A percentile compares a stretch with the other conserved stretches of the same genome.
phyloP scores from a whole-genome alignment of 2,888 invertebrate species.

The Folsomia manolachei region DNA sequence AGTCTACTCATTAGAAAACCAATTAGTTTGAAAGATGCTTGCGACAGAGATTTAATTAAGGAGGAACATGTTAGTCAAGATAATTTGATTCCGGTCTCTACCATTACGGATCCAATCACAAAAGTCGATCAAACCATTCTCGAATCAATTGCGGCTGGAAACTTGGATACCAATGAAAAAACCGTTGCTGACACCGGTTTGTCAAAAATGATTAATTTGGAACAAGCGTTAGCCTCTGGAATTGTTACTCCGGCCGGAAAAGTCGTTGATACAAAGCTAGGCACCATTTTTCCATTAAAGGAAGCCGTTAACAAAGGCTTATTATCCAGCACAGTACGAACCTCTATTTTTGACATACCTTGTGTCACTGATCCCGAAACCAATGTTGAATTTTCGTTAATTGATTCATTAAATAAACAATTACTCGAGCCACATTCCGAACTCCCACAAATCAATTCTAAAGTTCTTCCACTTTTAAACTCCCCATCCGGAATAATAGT shows the following conservation, averaged over 20 bases:
- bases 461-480: slow-evolving; percentile 60
- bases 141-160: slow-evolving; percentile 81
- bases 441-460: slow-evolving; percentile 61
- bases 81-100: not conserved
- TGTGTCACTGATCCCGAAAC: slow-evolving; percentile 81
- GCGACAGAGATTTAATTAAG: slow-evolving; percentile 73
- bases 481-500: slow-evolving; percentile 37
- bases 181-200: slow-evolving; percentile 78
- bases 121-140: slow-evolving; percentile 72
- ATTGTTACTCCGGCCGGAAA: slow-evolving; percentile 70
- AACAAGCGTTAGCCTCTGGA: slow-evolving; percentile 77
- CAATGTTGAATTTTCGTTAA: slow-evolving; percentile 60
- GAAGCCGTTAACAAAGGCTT: slow-evolving; percentile 88
- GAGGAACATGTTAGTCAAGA: slow-evolving; percentile 58
- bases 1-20: slow-evolving; percentile 80
- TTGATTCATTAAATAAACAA: slow-evolving; percentile 74
- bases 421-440: slow-evolving; percentile 57
- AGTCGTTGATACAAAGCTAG: slow-evolving; percentile 69
- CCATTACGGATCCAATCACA: slow-evolving; percentile 71
- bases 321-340: slow-evolving; percentile 80
- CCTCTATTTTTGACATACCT: slow-evolving; percentile 87
- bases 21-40: slow-evolving; percentile 81
- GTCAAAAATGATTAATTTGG: slow-evolving; percentile 75
- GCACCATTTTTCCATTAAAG: slow-evolving; percentile 70
- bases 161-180: slow-evolving; percentile 79